Evolutionary conservation across 23 tunicate genomes (phyloP), one percentile per base, ranked within the genome.

Genomic region (Aplidium turbinatum): DNA sequence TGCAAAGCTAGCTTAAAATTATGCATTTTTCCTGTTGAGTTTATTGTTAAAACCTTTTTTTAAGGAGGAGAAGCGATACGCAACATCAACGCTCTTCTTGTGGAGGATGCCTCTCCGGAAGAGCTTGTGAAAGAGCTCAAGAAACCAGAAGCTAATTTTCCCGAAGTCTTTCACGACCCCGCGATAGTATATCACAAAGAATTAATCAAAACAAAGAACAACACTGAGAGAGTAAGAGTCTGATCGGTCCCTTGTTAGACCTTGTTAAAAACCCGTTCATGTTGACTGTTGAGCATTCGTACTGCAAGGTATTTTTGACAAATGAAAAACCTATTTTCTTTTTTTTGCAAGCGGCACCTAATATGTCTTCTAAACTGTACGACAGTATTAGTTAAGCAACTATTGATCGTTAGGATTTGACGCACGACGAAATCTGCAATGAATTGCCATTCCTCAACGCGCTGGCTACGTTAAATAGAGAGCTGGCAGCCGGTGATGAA

Each of bases 341-440:
- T n/a, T n/a, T n/a, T n/a, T n/a, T n/a, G n/a, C n/a, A n/a, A n/a
- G n/a, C n/a, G n/a, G n/a, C n/a, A n/a, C n/a, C n/a, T n/a, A n/a
- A n/a, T n/a, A n/a, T n/a, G n/a, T n/a, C n/a, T n/a, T n/a, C n/a
- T n/a, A n/a, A n/a, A n/a, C n/a, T n/a, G n/a, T n/a, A n/a, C n/a
- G n/a, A n/a, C n/a, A n/a, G n/a, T n/a, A n/a, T n/a, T n/a, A n/a
- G n/a, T n/a, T n/a, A n/a, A n/a, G n/a, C n/a, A n/a, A n/a, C n/a
- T n/a, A n/a, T n/a, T n/a, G n/a, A n/a, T n/a, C n/a, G n/a, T 29
- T 54, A 85, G 91, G 91, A 69, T 36, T 66, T 91, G 27, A 65
- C 86, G 0, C 97, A 91, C 32, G 92, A 91, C 7, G 97, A 91
- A 21, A 78, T 91, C n/a, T 28, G 68, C 11, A 33, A 57, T 3